Evolutionary conservation across 2,888 invertebrate species (phyloP).

Genomic region (Drosophila eohydei): DNA sequence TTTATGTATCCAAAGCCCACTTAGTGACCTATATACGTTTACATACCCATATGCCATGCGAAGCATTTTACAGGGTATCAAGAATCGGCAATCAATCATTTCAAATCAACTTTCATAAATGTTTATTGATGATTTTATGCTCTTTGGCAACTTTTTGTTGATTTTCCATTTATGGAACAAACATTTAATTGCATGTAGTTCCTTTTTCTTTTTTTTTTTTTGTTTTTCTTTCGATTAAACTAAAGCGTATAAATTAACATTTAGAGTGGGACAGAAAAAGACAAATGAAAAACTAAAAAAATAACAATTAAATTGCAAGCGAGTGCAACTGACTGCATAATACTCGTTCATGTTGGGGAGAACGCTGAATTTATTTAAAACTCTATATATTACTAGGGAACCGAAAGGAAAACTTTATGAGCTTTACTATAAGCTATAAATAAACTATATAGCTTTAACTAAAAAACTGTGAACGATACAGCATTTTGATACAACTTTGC

Average conservation of each 20-base stretch:
- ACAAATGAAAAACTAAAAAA: neutral
- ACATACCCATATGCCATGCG: neutral
- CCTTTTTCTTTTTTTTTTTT: neutral
- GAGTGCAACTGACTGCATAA: neutral
- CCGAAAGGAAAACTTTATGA: too few relatives aligned
- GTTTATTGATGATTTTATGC: slow-evolving; percentile 60
- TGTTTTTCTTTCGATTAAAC: neutral
- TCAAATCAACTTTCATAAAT: slow-evolving; percentile 60
- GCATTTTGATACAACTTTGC: too few relatives aligned
- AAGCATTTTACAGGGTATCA: slow-evolving; percentile 5
- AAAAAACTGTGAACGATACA: too few relatives aligned
- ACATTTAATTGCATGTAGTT: slow-evolving; percentile 42
- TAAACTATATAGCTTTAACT: too few relatives aligned
- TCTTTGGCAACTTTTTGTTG: slow-evolving; percentile 32
- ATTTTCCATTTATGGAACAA: slow-evolving; percentile 36
- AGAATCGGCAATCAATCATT: slow-evolving; percentile 65
- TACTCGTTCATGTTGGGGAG: neutral
- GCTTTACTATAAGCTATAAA: too few relatives aligned
- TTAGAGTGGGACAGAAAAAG: slow-evolving; percentile 24
- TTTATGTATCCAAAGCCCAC: slow-evolving; percentile 3
- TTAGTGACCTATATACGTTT: slow-evolving; percentile 10
- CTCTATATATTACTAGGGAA: too few relatives aligned
- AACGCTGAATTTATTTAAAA: neutral
- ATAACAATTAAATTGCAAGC: neutral
- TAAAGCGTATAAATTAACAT: slow-evolving; percentile 46